Evolutionary conservation across 2,888 invertebrate genomes (phyloP).

Genomic region (Netelia melanura): DNA sequence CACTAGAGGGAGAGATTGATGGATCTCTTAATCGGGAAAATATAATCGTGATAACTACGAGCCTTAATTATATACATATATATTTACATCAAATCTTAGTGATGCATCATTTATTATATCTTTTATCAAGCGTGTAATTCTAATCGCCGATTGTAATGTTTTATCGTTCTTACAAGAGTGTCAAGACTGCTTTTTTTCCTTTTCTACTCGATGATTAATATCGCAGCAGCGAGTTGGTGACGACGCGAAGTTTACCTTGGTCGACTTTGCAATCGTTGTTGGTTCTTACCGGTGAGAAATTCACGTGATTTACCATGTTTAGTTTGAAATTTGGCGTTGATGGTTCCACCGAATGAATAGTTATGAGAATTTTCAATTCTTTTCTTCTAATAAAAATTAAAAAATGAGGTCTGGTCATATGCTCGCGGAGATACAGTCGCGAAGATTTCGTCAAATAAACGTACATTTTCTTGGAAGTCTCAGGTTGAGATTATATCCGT

Average conservation of each 20-base stretch:
- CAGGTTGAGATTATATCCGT: conserved; percentile 34
- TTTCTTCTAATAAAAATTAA: neutral
- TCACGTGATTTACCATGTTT: conserved; percentile 21
- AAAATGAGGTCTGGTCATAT: neutral
- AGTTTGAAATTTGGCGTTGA: conserved; percentile 18
- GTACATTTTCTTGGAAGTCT: conserved; percentile 38
- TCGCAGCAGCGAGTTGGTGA: conserved; percentile 19
- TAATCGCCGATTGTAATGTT: conserved; percentile 37
- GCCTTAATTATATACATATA: conserved; percentile 13
- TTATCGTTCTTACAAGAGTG: conserved; percentile 18
- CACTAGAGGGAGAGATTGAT: conserved; percentile 5
- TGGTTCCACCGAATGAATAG: neutral
- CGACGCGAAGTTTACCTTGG: too few relatives aligned
- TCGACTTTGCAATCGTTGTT: conserved; percentile 8
- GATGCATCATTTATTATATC: conserved; percentile 26
- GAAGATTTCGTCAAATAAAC: conserved; percentile 22
- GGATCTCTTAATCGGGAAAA: conserved; percentile 27
- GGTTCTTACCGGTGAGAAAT: neutral
- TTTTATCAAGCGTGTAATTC: conserved; percentile 28
- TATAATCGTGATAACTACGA: neutral
- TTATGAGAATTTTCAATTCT: too few relatives aligned
- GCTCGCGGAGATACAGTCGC: neutral
- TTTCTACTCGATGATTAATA: conserved; percentile 8
- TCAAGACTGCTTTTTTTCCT: conserved; percentile 1
- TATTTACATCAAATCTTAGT: neutral